Percentiles rank a stretch among this genome's conserved stretches.
These are phyloP conservation scores for Mesembrinibis cayennensis DNA, from an alignment of 2,113 vertebrate genomes.

Conservation along the genomic window DNA sequence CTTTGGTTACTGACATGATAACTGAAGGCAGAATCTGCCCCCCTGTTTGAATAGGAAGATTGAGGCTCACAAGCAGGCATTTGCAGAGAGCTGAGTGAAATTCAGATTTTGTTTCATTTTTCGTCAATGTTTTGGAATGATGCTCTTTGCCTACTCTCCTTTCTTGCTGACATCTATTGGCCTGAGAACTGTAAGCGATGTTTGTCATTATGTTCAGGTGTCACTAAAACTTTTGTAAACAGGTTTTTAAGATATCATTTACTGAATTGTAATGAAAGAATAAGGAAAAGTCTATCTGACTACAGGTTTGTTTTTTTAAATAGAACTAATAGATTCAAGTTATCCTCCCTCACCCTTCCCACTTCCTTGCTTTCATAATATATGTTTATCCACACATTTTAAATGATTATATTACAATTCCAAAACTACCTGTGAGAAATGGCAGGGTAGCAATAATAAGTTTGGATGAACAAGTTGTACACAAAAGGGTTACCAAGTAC, in stretches of 20 bases:
- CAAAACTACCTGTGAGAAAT: neutral
- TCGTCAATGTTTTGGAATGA: neutral
- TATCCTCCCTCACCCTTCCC: neutral
- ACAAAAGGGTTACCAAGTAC: neutral
- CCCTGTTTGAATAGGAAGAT: rapidly evolving
- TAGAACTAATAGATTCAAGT: neutral
- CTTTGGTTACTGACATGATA: neutral
- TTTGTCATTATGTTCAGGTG: neutral
- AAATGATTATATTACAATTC: neutral
- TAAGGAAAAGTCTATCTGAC: neutral
- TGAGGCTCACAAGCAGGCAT: neutral
- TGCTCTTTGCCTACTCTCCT: neutral
- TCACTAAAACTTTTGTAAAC: neutral
- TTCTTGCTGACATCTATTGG: neutral
- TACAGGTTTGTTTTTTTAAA: neutral
- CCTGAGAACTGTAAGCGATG: neutral
- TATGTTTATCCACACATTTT: neutral
- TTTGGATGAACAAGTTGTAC: neutral
- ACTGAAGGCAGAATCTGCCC: neutral
- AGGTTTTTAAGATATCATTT: neutral
- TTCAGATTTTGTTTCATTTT: neutral
- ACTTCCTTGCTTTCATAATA: neutral
- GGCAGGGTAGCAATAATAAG: neutral
- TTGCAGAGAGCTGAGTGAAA: neutral
- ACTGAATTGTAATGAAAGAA: neutral